Base-by-base conservation (phyloP, 2,113 vertebrate genomes). In the Rhinogobius similis region DNA sequence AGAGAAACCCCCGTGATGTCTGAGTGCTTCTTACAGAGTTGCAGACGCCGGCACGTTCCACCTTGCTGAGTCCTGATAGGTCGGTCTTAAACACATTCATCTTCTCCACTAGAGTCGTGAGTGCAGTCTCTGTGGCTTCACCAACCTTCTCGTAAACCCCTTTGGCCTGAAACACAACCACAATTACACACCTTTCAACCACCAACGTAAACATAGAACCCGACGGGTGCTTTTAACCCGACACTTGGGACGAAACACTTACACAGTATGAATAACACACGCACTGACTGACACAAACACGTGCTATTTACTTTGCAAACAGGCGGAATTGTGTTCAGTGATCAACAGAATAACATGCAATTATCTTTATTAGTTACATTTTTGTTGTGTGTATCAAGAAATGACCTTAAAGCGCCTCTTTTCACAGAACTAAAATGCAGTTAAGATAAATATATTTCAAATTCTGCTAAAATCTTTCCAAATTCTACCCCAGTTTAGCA, bases 81-180 rank as follows among this genome's bases (percentile, higher is more conserved):
- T 97, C 92, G 0, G 95, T 96, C 83, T 95, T 92, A 73, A 99
- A 99, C 44, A 99, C 96, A 0, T 99, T 98, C 98, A 99, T 99
- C 91, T 99, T 99, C 89, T 99, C 98, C 82, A 99, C 98, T 82
- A 99, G 85, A 67, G 97, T 98, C 0, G 94, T 97, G 86, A 99
- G 91, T 11, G 97, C 98, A 0, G 98, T 99, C 84, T 99, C 98
- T 0, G 98, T 99, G 73, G 97, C 97, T 75, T 99, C 97, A 3
- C 98, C 98, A 63, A 99, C 97, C 85, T 99, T 99, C 91, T 99
- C 98, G 0, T 99, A 99, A 59, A 97, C 88, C 0, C 95, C 95
- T 87, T 98, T 99, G 65, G 94, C 86, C 98, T 99, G 70, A 0
- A 5, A 69, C 52, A 55, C 76, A 56, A 72, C 58, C 20, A 76